Conservation (phyloP, 2,113 vertebrate species). For the Vanacampus margaritifer region DNA sequence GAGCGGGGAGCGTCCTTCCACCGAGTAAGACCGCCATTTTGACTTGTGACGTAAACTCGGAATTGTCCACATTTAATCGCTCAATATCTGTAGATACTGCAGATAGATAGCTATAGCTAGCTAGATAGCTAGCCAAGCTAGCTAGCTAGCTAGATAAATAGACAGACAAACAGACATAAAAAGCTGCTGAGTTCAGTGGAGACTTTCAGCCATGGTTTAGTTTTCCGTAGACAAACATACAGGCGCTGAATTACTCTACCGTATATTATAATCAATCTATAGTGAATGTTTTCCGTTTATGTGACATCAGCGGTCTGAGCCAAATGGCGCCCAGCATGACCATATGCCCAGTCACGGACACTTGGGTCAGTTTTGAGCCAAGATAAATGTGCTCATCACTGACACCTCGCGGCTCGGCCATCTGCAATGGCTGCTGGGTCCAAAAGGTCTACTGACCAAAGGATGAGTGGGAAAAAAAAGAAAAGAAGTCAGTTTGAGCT, state of each 20-base stretch:
- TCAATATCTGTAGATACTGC: not conserved
- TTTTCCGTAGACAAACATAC: constrained; percentile 37
- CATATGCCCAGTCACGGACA: constrained; percentile 71
- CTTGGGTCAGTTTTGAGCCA: constrained; percentile 53
- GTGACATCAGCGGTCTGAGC: constrained; percentile 55
- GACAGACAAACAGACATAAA: not conserved
- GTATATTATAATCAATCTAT: constrained; percentile 47
- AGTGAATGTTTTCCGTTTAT: constrained; percentile 54
- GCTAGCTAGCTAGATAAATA: no score
- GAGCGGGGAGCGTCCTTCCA: no score
- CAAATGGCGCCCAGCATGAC: constrained; percentile 69
- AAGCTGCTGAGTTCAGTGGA: constrained; percentile 17
- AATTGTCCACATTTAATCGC: not conserved
- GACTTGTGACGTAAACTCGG: no score
- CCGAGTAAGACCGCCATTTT: no score
- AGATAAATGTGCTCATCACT: constrained; percentile 62
- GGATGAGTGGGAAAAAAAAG: constrained; percentile 16
- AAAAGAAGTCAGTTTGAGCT: constrained; percentile 6
- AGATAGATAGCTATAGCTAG: no score
- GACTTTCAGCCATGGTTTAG: constrained; percentile 29
- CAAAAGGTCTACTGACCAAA: constrained; percentile 34
- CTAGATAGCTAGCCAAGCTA: not conserved
- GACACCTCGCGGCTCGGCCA: constrained; percentile 70
- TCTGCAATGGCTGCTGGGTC: constrained; percentile 61
- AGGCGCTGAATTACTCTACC: constrained; percentile 43